These are phyloP conservation scores for Capreolus pygargus DNA, from an alignment of 2,113 vertebrate genomes.

Conservation along the genomic window DNA sequence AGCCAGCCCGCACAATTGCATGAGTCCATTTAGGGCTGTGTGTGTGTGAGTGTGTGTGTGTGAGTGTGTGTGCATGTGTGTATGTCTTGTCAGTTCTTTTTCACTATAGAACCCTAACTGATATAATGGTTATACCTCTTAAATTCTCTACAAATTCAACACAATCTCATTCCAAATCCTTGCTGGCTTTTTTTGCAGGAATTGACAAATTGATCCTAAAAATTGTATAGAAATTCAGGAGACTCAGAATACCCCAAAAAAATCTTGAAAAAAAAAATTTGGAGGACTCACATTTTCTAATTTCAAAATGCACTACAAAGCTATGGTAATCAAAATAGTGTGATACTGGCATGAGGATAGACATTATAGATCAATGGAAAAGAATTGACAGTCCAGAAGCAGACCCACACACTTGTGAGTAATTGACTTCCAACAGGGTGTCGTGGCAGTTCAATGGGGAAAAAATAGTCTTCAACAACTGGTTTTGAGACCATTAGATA, in stretches of 20 bases:
- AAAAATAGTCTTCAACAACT: background rate
- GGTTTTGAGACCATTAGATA: background rate
- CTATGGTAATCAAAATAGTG: background rate
- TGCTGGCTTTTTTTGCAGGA: background rate
- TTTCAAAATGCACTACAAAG: background rate
- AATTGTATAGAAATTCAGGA: background rate
- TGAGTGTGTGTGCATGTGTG: fast-evolving
- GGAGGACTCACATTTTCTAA: background rate
- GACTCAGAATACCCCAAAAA: background rate
- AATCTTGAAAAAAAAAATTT: background rate
- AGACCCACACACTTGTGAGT: background rate
- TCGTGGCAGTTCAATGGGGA: background rate
- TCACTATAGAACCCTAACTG: background rate
- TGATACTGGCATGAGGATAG: background rate
- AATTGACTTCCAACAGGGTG: background rate
- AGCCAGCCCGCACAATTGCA: background rate
- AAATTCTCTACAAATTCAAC: background rate
- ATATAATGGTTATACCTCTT: background rate
- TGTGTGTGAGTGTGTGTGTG: background rate
- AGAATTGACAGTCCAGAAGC: background rate
- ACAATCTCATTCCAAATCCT: background rate
- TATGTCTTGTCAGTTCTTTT: background rate
- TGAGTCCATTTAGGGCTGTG: background rate
- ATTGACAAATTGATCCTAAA: background rate
- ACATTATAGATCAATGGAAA: background rate